Percentiles rank a stretch among this genome's conserved stretches.
Evolutionary conservation across 1,140 invertebrate species (phyloP).

Genomic region (Phymastichus coffea): DNA sequence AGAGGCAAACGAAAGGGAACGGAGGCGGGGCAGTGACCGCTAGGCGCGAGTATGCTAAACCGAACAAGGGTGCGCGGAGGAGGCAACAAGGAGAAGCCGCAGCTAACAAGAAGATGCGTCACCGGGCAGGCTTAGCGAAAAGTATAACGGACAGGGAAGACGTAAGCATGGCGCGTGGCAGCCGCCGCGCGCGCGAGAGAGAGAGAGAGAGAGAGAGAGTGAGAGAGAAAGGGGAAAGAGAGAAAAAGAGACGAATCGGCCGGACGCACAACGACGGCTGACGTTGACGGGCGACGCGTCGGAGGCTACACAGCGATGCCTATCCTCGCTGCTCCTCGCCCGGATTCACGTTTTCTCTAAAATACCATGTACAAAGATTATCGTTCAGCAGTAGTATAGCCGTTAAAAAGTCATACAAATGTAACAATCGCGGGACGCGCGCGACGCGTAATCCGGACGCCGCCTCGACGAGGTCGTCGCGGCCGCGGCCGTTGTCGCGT

Average conservation of each 20-base stretch:
- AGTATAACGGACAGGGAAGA: too few species aligned
- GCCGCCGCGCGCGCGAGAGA: neutral
- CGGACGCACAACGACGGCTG: neutral
- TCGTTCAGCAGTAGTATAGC: constrained; percentile 29
- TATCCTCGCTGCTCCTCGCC: too few species aligned
- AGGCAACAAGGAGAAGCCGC: too few species aligned
- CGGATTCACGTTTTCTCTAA: constrained; percentile 25
- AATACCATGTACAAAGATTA: constrained; percentile 30
- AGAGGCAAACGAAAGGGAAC: too few species aligned
- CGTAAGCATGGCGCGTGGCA: neutral
- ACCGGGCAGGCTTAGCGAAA: too few species aligned
- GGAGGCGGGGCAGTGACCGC: too few species aligned
- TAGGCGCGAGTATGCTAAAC: too few species aligned
- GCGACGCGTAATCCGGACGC: constrained; percentile 2
- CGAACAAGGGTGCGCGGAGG: too few species aligned
- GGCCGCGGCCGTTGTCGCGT: too few species aligned
- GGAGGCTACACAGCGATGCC: too few species aligned
- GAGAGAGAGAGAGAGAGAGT: neutral
- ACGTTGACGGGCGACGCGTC: too few species aligned
- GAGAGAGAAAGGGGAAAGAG: constrained; percentile 5
- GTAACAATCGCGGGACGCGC: constrained; percentile 26
- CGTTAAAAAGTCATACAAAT: constrained; percentile 30
- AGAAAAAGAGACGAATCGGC: neutral
- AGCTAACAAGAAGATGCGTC: too few species aligned
- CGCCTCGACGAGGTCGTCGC: constrained; percentile 10